phyloP scores from a whole-genome alignment of 2,888 invertebrate species.

The Agrotis segetum region DNA sequence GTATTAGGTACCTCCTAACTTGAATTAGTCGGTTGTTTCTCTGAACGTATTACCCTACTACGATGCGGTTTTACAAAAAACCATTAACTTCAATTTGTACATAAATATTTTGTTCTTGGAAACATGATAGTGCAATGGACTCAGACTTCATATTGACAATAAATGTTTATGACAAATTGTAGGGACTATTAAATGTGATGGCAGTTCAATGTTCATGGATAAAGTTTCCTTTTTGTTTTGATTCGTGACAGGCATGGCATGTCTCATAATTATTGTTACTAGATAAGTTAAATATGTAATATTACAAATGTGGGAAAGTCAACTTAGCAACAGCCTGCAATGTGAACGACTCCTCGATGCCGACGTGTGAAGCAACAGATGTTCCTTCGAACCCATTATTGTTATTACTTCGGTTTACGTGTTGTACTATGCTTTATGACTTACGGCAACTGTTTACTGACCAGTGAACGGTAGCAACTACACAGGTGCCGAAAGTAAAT shows the following conservation, averaged over 20 bases:
- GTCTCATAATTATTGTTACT: conserved; percentile 14
- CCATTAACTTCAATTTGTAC: conserved; percentile 12
- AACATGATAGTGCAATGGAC: conserved; percentile 33
- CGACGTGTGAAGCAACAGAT: conserved; percentile 80
- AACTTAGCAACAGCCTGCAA: conserved; percentile 44
- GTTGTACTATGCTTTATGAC: conserved; percentile 44
- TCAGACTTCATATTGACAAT: conserved; percentile 30
- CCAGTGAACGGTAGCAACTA: conserved; percentile 29
- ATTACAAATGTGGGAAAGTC: conserved; percentile 33
- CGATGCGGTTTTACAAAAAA: conserved; percentile 21
- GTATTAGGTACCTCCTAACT: conserved; percentile 13
- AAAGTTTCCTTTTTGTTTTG: conserved; percentile 45
- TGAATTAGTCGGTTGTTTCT: conserved; percentile 16
- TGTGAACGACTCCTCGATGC: conserved; percentile 74
- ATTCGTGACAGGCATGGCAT: conserved; percentile 14
- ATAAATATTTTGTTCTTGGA: conserved; percentile 34
- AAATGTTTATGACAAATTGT: conserved; percentile 43
- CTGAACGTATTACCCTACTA: conserved; percentile 9
- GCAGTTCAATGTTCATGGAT: conserved; percentile 17
- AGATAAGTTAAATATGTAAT: conserved; percentile 2
- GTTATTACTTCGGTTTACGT: conserved; percentile 75
- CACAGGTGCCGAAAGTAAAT: conserved; percentile 30
- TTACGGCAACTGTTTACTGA: conserved; percentile 43
- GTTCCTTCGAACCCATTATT: conserved; percentile 77
- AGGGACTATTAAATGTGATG: conserved; percentile 44